Percentiles rank a stretch among this genome's conserved stretches.
phyloP scores from a whole-genome alignment of 2,113 vertebrate species.

The Coryphaenoides rupestris region DNA sequence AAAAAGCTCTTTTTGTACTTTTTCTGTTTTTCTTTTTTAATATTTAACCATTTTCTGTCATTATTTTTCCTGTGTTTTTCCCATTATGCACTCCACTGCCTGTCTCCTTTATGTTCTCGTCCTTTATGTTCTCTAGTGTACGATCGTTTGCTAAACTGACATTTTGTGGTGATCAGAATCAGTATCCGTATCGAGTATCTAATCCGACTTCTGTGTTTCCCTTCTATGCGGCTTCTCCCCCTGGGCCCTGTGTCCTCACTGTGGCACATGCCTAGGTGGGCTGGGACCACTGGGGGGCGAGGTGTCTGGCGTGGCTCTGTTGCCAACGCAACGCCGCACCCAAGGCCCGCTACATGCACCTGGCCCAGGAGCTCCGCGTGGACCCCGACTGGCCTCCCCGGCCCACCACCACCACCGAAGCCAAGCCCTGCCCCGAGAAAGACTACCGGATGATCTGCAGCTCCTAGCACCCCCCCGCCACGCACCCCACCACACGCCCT shows the following conservation, averaged over 20 bases:
- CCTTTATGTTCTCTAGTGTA: too few species aligned
- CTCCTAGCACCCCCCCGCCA: conserved; percentile 71
- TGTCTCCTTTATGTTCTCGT: not conserved
- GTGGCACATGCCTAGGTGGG: conserved; percentile 66
- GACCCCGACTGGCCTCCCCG: conserved; percentile 98
- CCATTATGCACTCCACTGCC: not conserved
- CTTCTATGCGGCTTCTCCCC: not conserved
- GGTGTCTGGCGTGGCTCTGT: conserved; percentile 74
- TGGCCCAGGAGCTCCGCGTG: conserved; percentile 91
- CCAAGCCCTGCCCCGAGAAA: conserved; percentile 78
- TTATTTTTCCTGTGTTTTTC: conserved; percentile 4
- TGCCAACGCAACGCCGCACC: conserved; percentile 74
- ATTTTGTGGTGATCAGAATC: too few species aligned
- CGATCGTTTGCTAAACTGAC: too few species aligned
- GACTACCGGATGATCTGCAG: conserved; percentile 80
- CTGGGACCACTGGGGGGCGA: conserved; percentile 67
- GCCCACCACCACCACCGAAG: conserved; percentile 93
- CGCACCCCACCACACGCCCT: not conserved
- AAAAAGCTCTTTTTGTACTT: too few species aligned
- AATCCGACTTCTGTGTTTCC: too few species aligned
- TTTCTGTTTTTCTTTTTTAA: too few species aligned
- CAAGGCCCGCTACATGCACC: conserved; percentile 93
- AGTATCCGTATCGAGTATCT: too few species aligned
- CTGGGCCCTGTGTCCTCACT: not conserved
- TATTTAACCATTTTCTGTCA: too few species aligned